These are phyloP conservation scores for Magallana ariakensis DNA, from an alignment of 1,140 invertebrate species.

Conservation along the genomic window DNA sequence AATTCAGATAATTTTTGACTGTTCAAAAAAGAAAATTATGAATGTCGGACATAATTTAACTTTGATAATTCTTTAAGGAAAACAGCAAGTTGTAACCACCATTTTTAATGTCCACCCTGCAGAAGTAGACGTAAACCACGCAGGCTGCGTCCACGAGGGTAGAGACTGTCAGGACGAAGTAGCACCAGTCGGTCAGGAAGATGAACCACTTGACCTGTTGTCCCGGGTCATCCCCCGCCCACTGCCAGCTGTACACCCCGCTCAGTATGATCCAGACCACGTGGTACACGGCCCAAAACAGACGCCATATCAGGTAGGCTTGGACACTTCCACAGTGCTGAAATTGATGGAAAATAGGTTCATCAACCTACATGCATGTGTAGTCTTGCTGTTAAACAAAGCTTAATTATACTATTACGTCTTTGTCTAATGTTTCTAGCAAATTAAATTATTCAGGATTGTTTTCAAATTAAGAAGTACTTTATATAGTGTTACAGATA, in stretches of 20 bases:
- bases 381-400: too few relatives aligned
- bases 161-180: slow-evolving; percentile 64
- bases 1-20: too few relatives aligned
- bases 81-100: slow-evolving; percentile 49
- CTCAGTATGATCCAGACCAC: slow-evolving; percentile 66
- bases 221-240: slow-evolving; percentile 51
- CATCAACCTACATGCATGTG: too few relatives aligned
- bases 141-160: slow-evolving; percentile 60
- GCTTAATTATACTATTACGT: too few relatives aligned
- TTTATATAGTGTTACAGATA: too few relatives aligned
- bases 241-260: slow-evolving; percentile 61
- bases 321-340: slow-evolving; percentile 51
- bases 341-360: background rate
- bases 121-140: slow-evolving; percentile 54
- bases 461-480: too few relatives aligned
- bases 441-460: too few relatives aligned
- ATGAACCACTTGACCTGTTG: slow-evolving; percentile 72
- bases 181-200: slow-evolving; percentile 71
- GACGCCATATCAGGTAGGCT: slow-evolving; percentile 65
- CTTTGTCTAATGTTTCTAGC: too few relatives aligned
- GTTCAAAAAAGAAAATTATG: too few relatives aligned
- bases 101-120: slow-evolving; percentile 61
- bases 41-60: too few relatives aligned
- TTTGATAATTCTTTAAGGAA: too few relatives aligned
- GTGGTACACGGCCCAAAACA: slow-evolving; percentile 68